Conservation (phyloP, 2,113 vertebrate genomes). For the Ascaphus truei region DNA sequence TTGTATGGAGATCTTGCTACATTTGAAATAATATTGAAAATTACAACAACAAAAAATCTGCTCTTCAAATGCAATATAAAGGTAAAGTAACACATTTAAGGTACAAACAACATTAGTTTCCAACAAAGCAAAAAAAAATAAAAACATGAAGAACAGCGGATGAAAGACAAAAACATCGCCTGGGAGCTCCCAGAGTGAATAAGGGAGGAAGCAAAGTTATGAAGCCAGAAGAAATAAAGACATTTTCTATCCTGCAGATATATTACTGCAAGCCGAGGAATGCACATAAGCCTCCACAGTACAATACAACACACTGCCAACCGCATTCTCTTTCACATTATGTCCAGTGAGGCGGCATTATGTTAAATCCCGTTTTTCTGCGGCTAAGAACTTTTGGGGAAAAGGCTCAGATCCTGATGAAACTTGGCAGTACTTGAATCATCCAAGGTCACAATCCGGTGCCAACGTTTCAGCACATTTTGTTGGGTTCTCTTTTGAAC, state of each 20-base stretch:
- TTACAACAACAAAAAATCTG: background rate
- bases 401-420: constrained; percentile 32
- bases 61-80: constrained; percentile 6
- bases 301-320: constrained; percentile 13
- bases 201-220: constrained; percentile 28
- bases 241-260: constrained; percentile 30
- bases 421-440: constrained; percentile 34
- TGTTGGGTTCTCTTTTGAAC: constrained; percentile 10
- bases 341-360: constrained; percentile 35
- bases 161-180: background rate
- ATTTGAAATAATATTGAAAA: constrained; percentile 15
- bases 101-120: constrained; percentile 4
- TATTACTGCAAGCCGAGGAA: constrained; percentile 24
- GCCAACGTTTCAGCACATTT: constrained; percentile 18
- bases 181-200: constrained; percentile 25
- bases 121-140: background rate
- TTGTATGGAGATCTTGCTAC: background rate
- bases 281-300: constrained; percentile 1
- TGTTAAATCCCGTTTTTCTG: constrained; percentile 36
- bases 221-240: constrained; percentile 23
- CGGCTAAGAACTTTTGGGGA: constrained; percentile 32
- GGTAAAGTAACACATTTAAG: constrained; percentile 16
- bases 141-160: background rate
- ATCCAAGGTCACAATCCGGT: constrained; percentile 23
- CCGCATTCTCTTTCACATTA: constrained; percentile 27